Evolutionary conservation across 2,797 vertebrate genomes (phyloP).

Genomic region (Crax fasciolata): DNA sequence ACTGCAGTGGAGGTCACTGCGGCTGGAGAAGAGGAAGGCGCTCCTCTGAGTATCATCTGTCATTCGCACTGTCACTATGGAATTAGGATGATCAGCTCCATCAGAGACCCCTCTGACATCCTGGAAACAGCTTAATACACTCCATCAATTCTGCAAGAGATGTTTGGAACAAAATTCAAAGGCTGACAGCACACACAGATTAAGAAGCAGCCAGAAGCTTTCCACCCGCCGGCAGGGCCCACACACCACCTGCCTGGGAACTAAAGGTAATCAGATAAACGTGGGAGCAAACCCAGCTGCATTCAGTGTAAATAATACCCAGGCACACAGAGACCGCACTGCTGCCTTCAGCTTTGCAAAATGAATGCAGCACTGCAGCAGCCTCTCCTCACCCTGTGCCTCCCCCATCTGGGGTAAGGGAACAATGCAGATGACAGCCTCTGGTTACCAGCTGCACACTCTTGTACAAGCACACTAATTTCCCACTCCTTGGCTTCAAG

Average conservation of each 20-base stretch:
- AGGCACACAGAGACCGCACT: not conserved
- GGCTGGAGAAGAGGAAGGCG: not conserved
- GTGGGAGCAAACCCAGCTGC: not conserved
- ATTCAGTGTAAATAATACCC: constrained; percentile 27
- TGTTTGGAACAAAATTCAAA: constrained; percentile 18
- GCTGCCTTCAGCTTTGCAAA: constrained; percentile 6
- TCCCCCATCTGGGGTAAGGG: not conserved
- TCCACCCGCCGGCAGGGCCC: not conserved
- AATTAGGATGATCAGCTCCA: constrained; percentile 10
- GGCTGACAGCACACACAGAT: not conserved
- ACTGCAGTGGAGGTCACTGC: not conserved
- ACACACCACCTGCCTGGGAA: not conserved
- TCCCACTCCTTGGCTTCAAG: not conserved
- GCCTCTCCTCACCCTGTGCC: not conserved
- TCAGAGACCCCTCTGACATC: constrained; percentile 26
- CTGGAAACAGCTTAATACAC: constrained; percentile 19
- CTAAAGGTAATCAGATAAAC: not conserved
- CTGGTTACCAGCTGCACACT: not conserved
- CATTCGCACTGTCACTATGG: constrained; percentile 28
- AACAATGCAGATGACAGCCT: not conserved
- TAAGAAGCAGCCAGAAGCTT: constrained; percentile 29
- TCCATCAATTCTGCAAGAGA: constrained; percentile 3
- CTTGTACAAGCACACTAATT: not conserved
- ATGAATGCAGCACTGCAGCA: not conserved
- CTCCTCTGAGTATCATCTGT: not conserved